phyloP scores from a whole-genome alignment of 2,888 invertebrate genomes.

The Zaprionus obscuricornis region DNA sequence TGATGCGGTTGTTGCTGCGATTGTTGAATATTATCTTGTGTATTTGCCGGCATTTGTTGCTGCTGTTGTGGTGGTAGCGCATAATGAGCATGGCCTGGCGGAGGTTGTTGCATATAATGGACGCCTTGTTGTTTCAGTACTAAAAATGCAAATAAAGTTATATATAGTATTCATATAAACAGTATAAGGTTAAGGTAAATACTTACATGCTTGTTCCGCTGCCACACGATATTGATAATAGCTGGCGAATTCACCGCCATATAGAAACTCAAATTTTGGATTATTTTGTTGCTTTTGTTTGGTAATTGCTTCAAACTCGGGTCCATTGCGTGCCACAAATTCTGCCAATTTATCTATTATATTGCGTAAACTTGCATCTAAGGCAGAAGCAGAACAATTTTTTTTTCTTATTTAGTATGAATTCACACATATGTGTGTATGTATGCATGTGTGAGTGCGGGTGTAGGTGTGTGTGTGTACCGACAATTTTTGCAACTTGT shows the following conservation, averaged over 20 bases:
- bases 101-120: slow-evolving; percentile 68
- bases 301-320: slow-evolving; percentile 99
- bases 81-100: slow-evolving; percentile 62
- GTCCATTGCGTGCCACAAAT: slow-evolving; percentile 99
- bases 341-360: slow-evolving; percentile 99
- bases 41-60: slow-evolving; percentile 41
- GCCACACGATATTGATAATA: slow-evolving; percentile 99
- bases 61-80: slow-evolving; percentile 76
- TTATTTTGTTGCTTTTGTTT: slow-evolving; percentile 99
- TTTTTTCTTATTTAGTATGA: slow-evolving; percentile 1
- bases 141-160: slow-evolving; percentile 83
- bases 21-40: slow-evolving; percentile 51
- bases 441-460: slow-evolving; percentile 10
- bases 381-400: slow-evolving; percentile 7
- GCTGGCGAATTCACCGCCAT: slow-evolving; percentile 97
- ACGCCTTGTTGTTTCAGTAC: slow-evolving; percentile 89
- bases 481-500: slow-evolving; percentile 16
- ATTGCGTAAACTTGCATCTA: slow-evolving; percentile 96
- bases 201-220: slow-evolving; percentile 96
- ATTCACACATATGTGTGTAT: slow-evolving; percentile 10
- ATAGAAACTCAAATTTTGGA: slow-evolving; percentile 98
- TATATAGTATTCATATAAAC: no score
- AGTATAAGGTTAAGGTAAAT: background rate
- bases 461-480: slow-evolving; percentile 16
- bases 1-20: slow-evolving; percentile 53